Evolutionary conservation across 2,113 vertebrate genomes (phyloP).

Genomic region (Phodopus roborovskii): DNA sequence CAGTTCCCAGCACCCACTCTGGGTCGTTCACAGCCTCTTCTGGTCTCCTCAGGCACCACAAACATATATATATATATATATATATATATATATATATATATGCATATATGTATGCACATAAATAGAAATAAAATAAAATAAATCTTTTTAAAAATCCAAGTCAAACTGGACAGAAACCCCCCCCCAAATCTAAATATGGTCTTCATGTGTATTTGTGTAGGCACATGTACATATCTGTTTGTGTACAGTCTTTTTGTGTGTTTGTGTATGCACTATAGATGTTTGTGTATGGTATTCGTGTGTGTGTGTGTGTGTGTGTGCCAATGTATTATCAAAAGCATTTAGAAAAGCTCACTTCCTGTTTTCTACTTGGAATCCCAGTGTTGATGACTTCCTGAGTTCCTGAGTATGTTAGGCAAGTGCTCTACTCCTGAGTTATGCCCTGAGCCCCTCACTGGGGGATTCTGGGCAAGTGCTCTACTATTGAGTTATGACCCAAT

Average conservation of each 20-base stretch:
- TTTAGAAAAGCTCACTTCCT: background rate
- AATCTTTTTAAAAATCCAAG: background rate
- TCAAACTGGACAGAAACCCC: background rate
- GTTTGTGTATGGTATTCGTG: background rate
- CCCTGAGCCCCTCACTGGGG: background rate
- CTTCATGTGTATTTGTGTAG: background rate
- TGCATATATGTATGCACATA: too few species aligned
- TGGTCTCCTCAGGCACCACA: background rate
- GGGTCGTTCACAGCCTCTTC: background rate
- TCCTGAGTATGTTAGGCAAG: background rate
- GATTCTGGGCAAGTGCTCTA: background rate
- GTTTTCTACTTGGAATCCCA: background rate
- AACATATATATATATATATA: background rate
- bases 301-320: background rate
- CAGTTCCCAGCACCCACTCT: background rate
- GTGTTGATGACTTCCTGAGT: background rate
- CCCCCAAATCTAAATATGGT: too few species aligned
- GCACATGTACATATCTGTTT: background rate
- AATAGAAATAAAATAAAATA: background rate
- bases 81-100: too few species aligned
- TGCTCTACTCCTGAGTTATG: background rate
- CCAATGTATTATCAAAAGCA: background rate
- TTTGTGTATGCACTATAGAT: background rate
- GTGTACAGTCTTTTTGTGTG: background rate
- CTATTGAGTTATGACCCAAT: background rate